Evolutionary conservation across 2,113 vertebrate species (phyloP).

Genomic region (Arenaria interpres): DNA sequence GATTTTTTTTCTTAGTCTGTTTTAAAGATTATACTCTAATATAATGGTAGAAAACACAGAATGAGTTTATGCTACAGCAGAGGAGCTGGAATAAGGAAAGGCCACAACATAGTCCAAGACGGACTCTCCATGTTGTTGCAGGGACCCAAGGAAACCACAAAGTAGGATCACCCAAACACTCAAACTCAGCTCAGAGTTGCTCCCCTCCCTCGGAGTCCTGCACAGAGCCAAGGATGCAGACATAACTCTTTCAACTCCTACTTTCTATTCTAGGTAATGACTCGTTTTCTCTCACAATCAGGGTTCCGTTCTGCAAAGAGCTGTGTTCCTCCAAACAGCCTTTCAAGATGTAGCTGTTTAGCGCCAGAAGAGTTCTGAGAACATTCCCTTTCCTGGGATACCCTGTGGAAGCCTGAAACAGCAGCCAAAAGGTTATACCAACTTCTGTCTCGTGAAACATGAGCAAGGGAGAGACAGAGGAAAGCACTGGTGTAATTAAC

Average conservation of each 20-base stretch:
- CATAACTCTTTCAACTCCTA: background rate
- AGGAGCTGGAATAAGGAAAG: background rate
- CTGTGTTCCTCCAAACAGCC: background rate
- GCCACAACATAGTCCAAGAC: background rate
- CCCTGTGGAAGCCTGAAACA: background rate
- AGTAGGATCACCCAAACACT: background rate
- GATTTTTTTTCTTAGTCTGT: background rate
- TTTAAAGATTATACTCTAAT: conserved; percentile 4
- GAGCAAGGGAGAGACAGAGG: background rate
- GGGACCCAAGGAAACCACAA: background rate
- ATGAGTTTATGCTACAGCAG: background rate
- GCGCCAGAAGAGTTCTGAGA: conserved; percentile 16
- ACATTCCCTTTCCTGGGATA: conserved; percentile 10
- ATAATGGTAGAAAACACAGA: conserved; percentile 2
- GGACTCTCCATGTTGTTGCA: background rate
- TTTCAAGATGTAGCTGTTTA: conserved; percentile 20
- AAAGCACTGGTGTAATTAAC: background rate
- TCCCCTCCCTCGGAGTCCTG: background rate
- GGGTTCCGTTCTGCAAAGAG: background rate
- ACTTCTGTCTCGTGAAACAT: background rate
- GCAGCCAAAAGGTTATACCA: background rate
- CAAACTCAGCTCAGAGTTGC: background rate
- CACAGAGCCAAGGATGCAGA: background rate
- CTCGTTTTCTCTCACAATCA: background rate
- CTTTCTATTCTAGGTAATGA: background rate